Conservation (phyloP, 2,888 invertebrate species). For the Agonopterix alstromeriana region DNA sequence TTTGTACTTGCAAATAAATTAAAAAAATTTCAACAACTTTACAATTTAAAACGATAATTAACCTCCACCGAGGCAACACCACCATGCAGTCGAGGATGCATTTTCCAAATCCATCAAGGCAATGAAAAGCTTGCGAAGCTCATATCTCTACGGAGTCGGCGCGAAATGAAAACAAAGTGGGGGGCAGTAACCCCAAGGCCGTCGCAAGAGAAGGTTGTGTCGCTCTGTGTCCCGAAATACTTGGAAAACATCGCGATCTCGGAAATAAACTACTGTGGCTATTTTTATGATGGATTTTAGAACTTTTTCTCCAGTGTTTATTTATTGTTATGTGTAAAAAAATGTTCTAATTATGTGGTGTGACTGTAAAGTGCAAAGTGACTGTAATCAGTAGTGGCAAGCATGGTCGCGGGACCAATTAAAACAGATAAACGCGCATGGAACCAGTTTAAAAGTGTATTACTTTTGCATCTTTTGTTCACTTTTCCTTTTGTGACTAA, state of each 20-base stretch:
- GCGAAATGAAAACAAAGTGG: conserved; percentile 62
- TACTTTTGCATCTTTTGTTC: conserved; percentile 61
- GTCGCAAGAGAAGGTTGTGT: conserved; percentile 55
- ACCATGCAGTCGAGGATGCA: no score
- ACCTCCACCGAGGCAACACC: no score
- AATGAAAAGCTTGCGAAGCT: conserved; percentile 27
- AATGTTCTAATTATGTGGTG: conserved; percentile 29
- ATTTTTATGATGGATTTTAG: conserved; percentile 16
- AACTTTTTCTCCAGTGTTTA: conserved; percentile 5
- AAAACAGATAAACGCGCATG: conserved; percentile 58
- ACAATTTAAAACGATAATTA: no score
- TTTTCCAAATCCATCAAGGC: conserved; percentile 10
- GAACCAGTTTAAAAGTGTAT: conserved; percentile 57
- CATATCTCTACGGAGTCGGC: conserved; percentile 62
- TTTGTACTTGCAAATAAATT: no score
- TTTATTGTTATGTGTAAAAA: not conserved
- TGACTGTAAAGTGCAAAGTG: conserved; percentile 38
- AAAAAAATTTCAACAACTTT: no score
- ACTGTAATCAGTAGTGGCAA: conserved; percentile 53
- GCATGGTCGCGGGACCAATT: conserved; percentile 63
- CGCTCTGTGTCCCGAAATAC: conserved; percentile 38
- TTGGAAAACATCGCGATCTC: conserved; percentile 64
- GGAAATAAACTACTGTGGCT: conserved; percentile 35
- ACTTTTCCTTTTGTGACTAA: conserved; percentile 38
- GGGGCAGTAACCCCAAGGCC: conserved; percentile 66